phyloP scores from a whole-genome alignment of 2,888 invertebrate genomes.

The Strigamia transsilvanica region DNA sequence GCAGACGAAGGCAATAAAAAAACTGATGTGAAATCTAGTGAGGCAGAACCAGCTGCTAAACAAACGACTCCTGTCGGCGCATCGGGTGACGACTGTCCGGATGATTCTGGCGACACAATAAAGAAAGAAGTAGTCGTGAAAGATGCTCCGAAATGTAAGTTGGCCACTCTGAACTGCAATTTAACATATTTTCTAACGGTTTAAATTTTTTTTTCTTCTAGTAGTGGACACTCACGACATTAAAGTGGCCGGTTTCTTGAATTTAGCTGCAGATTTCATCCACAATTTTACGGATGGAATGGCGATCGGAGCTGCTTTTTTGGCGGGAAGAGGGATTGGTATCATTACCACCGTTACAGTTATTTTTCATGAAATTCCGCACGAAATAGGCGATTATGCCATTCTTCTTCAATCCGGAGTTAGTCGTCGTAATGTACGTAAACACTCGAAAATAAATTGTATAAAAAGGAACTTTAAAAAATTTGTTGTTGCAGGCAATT shows the following conservation, averaged over 20 bases:
- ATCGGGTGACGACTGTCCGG: neutral
- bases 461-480: neutral
- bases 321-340: slow-evolving; percentile 89
- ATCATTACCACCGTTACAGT: slow-evolving; percentile 94
- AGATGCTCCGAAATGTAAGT: neutral
- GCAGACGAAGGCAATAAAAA: neutral
- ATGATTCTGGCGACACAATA: slow-evolving; percentile 53
- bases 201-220: slow-evolving; percentile 4
- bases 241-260: slow-evolving; percentile 90
- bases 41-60: neutral
- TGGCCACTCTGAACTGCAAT: neutral
- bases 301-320: slow-evolving; percentile 97
- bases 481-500: slow-evolving; percentile 77
- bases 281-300: slow-evolving; percentile 99
- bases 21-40: neutral
- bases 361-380: slow-evolving; percentile 92
- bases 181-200: neutral
- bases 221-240: slow-evolving; percentile 61
- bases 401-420: slow-evolving; percentile 98
- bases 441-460: neutral
- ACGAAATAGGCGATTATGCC: slow-evolving; percentile 99
- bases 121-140: slow-evolving; percentile 16
- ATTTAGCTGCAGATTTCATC: slow-evolving; percentile 96
- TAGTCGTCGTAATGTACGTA: slow-evolving; percentile 64
- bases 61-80: neutral